A percentile compares a stretch with the other conserved stretches of the same genome.
These are phyloP conservation scores for Phoebastria nigripes DNA, from an alignment of 2,797 vertebrate species.

Conservation along the genomic window DNA sequence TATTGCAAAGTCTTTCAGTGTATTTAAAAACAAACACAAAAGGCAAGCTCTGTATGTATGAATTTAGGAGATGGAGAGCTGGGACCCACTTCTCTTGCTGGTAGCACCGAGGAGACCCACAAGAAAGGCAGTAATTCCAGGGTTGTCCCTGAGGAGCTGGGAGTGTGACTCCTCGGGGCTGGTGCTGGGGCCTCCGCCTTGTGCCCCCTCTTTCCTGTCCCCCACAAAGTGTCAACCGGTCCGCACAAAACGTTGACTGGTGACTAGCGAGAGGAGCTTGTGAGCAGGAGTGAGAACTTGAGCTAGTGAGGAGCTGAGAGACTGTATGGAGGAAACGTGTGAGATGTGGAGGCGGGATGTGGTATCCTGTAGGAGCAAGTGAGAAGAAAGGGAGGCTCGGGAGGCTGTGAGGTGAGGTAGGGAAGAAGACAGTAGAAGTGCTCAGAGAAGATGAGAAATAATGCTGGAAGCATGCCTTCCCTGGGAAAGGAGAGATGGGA, in stretches of 20 bases:
- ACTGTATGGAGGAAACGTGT: background rate
- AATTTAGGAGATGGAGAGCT: background rate
- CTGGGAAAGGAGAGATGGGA: background rate
- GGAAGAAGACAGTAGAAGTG: background rate
- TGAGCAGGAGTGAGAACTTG: background rate
- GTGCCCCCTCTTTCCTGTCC: background rate
- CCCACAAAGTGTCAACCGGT: background rate
- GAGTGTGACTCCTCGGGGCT: background rate
- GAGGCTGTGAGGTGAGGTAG: background rate
- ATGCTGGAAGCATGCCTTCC: background rate
- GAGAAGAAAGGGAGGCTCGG: background rate
- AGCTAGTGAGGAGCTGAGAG: background rate
- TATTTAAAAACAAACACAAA: background rate
- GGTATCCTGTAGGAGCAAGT: background rate
- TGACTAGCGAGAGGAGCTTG: background rate
- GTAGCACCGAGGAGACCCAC: background rate
- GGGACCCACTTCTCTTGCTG: background rate
- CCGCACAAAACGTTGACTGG: accelerated
- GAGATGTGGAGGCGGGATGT: background rate
- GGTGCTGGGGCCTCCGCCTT: accelerated
- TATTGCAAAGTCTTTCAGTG: background rate
- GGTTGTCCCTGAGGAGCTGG: background rate
- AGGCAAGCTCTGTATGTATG: background rate
- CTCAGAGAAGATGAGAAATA: background rate
- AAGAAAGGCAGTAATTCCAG: background rate